Percentiles rank a stretch among this genome's conserved stretches.
Evolutionary conservation across 2,113 vertebrate species (phyloP).

Genomic region (Actenoides hombroni): DNA sequence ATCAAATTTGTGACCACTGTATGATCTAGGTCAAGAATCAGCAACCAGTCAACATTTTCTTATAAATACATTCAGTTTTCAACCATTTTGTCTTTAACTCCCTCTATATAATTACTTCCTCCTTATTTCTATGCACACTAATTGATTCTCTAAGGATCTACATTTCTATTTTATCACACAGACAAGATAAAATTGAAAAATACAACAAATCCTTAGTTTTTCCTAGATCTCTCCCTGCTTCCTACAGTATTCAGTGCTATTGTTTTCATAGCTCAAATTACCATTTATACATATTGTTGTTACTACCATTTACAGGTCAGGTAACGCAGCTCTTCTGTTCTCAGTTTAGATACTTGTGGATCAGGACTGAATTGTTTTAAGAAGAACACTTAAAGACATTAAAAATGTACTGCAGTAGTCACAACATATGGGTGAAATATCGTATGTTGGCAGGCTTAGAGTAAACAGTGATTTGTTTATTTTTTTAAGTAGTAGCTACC

Average conservation of each 20-base stretch:
- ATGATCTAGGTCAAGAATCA: slow-evolving; percentile 50
- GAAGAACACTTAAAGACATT: not conserved
- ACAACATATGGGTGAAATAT: slow-evolving; percentile 11
- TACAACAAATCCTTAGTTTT: slow-evolving; percentile 33
- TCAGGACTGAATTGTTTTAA: not conserved
- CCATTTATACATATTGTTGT: not conserved
- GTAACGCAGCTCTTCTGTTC: not conserved
- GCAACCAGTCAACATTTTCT: slow-evolving; percentile 4
- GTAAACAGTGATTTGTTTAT: not conserved
- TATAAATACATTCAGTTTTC: slow-evolving; percentile 53
- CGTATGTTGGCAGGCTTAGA: not conserved
- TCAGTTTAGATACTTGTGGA: not conserved
- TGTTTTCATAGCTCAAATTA: not conserved
- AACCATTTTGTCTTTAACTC: slow-evolving; percentile 55
- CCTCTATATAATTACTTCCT: slow-evolving; percentile 51
- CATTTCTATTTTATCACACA: slow-evolving; percentile 50
- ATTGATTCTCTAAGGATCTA: slow-evolving; percentile 68
- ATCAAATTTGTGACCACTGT: not conserved
- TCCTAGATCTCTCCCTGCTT: not conserved
- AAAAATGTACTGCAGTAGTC: not conserved
- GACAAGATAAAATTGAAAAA: slow-evolving; percentile 53
- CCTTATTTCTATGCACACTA: slow-evolving; percentile 69
- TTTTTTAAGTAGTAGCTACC: not conserved
- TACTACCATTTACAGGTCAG: not conserved
- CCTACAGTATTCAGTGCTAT: not conserved